These are phyloP conservation scores for Pristionchus arcanus DNA, from an alignment of 2,888 invertebrate species.

Conservation along the genomic window DNA sequence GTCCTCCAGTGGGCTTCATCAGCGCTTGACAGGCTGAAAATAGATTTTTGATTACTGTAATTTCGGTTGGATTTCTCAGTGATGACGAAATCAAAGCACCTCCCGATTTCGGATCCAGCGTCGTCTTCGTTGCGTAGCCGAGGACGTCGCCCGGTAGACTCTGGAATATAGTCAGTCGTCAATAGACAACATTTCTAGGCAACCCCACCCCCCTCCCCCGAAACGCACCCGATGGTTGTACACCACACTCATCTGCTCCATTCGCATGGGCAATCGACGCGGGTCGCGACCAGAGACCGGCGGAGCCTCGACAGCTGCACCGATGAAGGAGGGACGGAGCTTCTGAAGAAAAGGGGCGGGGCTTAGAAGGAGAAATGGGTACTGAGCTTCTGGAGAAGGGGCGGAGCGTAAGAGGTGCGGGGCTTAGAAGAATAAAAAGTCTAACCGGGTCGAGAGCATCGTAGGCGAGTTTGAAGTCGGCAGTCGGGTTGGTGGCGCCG, in stretches of 20 bases:
- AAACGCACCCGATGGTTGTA: slow-evolving; percentile 29
- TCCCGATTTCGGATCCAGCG: slow-evolving; percentile 34
- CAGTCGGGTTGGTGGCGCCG: not conserved
- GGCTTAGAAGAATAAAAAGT: not conserved
- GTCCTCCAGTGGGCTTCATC: slow-evolving; percentile 44
- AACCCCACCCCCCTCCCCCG: too few relatives aligned
- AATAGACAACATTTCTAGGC: not conserved
- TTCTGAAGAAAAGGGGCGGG: slow-evolving; percentile 22
- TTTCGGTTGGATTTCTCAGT: not conserved
- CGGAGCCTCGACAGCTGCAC: not conserved
- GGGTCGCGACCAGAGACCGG: not conserved
- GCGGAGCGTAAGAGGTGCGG: too few relatives aligned
- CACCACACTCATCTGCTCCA: slow-evolving; percentile 44
- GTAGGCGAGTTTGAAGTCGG: slow-evolving; percentile 35
- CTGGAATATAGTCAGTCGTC: not conserved
- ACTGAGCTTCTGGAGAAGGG: not conserved
- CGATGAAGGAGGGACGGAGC: slow-evolving; percentile 31
- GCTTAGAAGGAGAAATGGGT: not conserved
- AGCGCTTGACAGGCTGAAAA: slow-evolving; percentile 39
- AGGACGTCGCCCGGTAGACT: slow-evolving; percentile 23
- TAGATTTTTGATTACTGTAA: not conserved
- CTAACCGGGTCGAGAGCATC: slow-evolving; percentile 37
- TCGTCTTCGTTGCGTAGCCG: slow-evolving; percentile 26
- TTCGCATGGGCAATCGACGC: slow-evolving; percentile 12
- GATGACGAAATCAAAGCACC: not conserved